Conservation (phyloP, 2,888 invertebrate species). For the Clunio marinus region DNA sequence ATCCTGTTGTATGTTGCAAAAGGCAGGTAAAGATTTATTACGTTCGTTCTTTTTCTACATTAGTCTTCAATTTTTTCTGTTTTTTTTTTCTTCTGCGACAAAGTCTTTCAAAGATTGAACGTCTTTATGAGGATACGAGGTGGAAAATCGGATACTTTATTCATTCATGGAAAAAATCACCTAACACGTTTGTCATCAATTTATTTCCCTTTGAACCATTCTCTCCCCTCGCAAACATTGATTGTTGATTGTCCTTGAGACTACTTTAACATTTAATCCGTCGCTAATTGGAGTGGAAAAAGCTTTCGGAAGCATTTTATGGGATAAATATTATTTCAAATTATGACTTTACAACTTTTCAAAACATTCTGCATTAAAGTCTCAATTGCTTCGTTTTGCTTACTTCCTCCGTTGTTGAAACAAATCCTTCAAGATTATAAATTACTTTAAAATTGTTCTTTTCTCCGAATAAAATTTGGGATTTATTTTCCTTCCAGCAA, state of each 20-base stretch:
- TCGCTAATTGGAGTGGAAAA: neutral
- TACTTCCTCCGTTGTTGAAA: too few species aligned
- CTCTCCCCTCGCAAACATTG: neutral
- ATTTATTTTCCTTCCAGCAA: too few species aligned
- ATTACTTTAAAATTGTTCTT: too few species aligned
- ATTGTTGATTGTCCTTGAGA: neutral
- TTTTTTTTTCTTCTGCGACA: neutral
- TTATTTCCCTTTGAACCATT: neutral
- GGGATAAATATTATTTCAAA: neutral
- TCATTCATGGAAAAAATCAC: neutral
- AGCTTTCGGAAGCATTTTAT: neutral
- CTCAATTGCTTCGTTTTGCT: neutral
- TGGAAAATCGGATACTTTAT: neutral
- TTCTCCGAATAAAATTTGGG: too few species aligned
- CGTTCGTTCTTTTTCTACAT: neutral
- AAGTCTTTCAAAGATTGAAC: neutral
- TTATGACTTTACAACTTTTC: neutral
- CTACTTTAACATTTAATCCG: neutral
- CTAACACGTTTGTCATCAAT: neutral
- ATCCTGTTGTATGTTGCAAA: neutral
- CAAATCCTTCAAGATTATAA: too few species aligned
- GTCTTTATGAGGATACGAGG: neutral
- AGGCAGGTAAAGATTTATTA: conserved; percentile 31
- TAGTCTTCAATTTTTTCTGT: neutral
- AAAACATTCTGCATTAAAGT: neutral